Evolutionary conservation across 2,888 invertebrate genomes (phyloP), one percentile per base, ranked within the genome.

Genomic region (Ctena decussata): DNA sequence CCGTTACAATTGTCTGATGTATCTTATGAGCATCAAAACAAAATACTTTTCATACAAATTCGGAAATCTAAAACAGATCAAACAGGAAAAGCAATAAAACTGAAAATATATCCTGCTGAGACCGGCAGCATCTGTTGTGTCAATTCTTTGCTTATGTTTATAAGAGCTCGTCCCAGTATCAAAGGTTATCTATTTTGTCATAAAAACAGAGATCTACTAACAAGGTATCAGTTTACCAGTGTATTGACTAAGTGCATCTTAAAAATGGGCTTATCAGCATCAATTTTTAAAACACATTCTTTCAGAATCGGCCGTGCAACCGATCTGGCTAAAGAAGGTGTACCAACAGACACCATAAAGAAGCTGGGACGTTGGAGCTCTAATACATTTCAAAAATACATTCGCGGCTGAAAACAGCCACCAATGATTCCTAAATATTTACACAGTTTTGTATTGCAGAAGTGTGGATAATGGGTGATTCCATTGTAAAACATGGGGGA

Each of bases 291-390:
- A 69, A n/a, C n/a, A n/a, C n/a, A n/a, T n/a, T n/a, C n/a, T n/a
- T n/a, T n/a, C n/a, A n/a, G n/a, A n/a, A n/a, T 69, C 32, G 69
- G 69, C 69, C 24, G 69, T 21, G 69, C 69, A 35, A 69, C 69
- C 69, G 37, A 32, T 32, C 69, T 69, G 69, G 15, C 12, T 30
- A 35, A 32, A 37, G 35, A 69, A 24, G 69, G 69, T 37, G 69
- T 69, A 37, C 6, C 35, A 35, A 8, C 35, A 37, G 69, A 69
- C 5, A 69, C 24, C n/a, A 69, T 69, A 8, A 69, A 69, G 37
- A 69, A 35, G 69, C 37, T 30, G 32, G 69, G 69, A n/a, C 15
- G 69, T 6, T 69, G 69, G 69, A 12, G 24, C 5, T 69, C 69
- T 21, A 32, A 37, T 11, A 30, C 32, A 8, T 69, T 35, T 69